Base-by-base conservation (phyloP, 2,797 vertebrate species). In the Acanthurus leucopareius region DNA sequence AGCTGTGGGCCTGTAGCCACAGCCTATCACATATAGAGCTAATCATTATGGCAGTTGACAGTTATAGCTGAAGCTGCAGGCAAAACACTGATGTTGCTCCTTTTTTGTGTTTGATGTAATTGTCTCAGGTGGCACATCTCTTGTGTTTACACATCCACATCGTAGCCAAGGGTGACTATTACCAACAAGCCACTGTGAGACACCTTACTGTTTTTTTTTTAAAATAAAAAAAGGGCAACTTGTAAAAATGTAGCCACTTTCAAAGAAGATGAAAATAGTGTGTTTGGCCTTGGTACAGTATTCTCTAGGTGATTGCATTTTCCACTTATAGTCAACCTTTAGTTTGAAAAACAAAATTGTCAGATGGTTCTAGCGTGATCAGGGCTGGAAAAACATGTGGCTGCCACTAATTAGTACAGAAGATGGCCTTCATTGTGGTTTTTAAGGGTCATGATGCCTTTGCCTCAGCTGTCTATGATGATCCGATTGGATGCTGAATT, bases 81-180 rank as follows among this genome's bases (percentile, higher is more conserved):
- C 78, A 4, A 25, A 70, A 81, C 83, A 78, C 71, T 16, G 44
- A 47, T 58, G 73, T 63, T 53, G 47, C 69, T 85, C 73, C 73
- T 25, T 42, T 73, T 61, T 75, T 69, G 28, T 42, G 47, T 90
- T 89, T 86, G 79, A 83, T 85, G 77, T 79, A 65, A 86, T 84
- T 87, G 86, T 91, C 86, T 85, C 88, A 90, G 91, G 89, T 92
- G 91, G 83, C 69, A 59, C 56, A 38, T 91, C 74, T 75, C 73
- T 78, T 66, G 81, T 91, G 89, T 88, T 92, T 91, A 89, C 87
- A 90, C 77, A 73, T 87, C 69, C 53, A 20, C 60, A 83, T 79
- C 17, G 57, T 86, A 77, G 83, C 87, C 80, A 80, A 65, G 5
- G 88, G 88, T 77, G 84, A 60, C 67, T 86, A 80, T 88, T 84